Percentiles rank a stretch among this genome's conserved stretches.
Conservation (phyloP, 2,797 vertebrate genomes). For the Nyctibius grandis region DNA sequence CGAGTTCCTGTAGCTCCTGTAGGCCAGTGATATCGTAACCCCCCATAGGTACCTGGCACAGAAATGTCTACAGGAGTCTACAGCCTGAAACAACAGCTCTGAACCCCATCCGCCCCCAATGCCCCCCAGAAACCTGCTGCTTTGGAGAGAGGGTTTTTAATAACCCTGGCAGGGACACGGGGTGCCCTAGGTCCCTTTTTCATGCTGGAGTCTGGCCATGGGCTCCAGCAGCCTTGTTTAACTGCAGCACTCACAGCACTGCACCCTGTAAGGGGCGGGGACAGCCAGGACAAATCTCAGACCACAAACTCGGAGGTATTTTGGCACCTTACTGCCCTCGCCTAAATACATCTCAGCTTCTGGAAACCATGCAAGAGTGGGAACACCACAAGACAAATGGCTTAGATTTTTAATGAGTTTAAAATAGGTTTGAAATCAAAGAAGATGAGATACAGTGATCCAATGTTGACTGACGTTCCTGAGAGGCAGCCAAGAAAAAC, state of each 20-base stretch:
- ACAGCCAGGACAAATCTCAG: background rate
- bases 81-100: background rate
- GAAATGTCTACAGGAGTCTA: background rate
- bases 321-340: background rate
- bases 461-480: background rate
- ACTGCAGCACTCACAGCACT: background rate
- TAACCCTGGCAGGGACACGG: background rate
- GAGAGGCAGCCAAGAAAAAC: conserved; percentile 36
- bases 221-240: background rate
- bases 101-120: fast-evolving
- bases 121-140: background rate
- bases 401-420: background rate
- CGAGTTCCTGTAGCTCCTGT: background rate
- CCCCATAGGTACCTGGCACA: fast-evolving
- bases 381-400: background rate
- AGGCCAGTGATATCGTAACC: background rate
- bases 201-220: fast-evolving
- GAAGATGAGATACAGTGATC: conserved; percentile 14
- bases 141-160: background rate
- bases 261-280: background rate
- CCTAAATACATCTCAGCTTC: background rate
- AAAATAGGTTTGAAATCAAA: conserved; percentile 45
- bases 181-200: background rate
- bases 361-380: background rate
- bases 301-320: background rate